These are phyloP conservation scores for Alloscopus bannaensis DNA, from an alignment of 2,888 invertebrate genomes.

Conservation along the genomic window DNA sequence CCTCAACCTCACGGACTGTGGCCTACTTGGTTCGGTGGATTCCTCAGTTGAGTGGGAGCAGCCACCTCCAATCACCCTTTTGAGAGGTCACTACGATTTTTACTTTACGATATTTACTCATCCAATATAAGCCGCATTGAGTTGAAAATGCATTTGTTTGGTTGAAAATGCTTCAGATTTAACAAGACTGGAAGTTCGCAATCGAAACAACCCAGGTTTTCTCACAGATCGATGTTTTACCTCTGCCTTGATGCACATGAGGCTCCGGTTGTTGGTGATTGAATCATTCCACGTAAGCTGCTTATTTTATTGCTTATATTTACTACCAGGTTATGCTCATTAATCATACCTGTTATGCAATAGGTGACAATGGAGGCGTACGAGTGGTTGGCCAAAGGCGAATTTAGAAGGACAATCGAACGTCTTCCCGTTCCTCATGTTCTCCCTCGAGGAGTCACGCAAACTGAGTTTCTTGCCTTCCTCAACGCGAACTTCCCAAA, in stretches of 20 bases:
- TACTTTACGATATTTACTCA: neutral
- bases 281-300: slow-evolving; percentile 54
- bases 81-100: slow-evolving; percentile 13
- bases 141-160: slow-evolving; percentile 2
- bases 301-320: neutral
- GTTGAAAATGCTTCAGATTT: slow-evolving; percentile 29
- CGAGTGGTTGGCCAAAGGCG: slow-evolving; percentile 23
- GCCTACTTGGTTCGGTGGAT: slow-evolving; percentile 18
- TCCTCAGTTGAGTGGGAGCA: neutral
- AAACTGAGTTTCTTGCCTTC: slow-evolving; percentile 22
- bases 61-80: slow-evolving; percentile 28
- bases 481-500: slow-evolving; percentile 27
- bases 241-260: slow-evolving; percentile 28
- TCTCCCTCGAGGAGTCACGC: slow-evolving; percentile 22
- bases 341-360: neutral
- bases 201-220: slow-evolving; percentile 15
- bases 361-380: slow-evolving; percentile 42
- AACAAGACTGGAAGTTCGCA: slow-evolving; percentile 26
- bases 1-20: slow-evolving; percentile 34
- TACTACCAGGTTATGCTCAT: neutral
- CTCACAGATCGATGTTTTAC: slow-evolving; percentile 38
- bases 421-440: slow-evolving; percentile 33
- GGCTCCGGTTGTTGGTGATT: slow-evolving; percentile 22
- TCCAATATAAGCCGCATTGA: neutral
- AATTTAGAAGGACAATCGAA: slow-evolving; percentile 19